Evolutionary conservation across 2,797 vertebrate species (phyloP).

Genomic region (Gephyroberyx darwinii): DNA sequence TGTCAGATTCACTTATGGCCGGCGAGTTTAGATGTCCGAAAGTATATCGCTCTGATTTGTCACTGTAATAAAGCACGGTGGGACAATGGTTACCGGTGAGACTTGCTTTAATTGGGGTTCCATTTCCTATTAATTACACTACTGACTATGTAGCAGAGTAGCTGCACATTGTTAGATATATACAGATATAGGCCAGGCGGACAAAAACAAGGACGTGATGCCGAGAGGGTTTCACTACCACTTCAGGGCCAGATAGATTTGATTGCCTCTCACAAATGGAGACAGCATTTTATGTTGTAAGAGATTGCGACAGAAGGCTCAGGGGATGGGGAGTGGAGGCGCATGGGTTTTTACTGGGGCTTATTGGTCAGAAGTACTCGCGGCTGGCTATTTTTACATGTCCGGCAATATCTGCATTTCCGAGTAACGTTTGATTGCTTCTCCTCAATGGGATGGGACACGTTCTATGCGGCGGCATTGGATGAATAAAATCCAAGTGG

Average conservation of each 20-base stretch:
- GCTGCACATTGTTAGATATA: too few species aligned
- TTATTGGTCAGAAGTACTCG: too few species aligned
- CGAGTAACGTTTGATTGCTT: too few species aligned
- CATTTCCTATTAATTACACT: background rate
- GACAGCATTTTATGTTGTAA: conserved; percentile 36
- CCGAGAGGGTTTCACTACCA: conserved; percentile 1
- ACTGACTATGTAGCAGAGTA: background rate
- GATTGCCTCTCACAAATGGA: conserved; percentile 30
- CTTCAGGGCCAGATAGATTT: conserved; percentile 12
- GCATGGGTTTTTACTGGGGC: background rate
- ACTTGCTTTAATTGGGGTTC: background rate
- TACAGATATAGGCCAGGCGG: background rate
- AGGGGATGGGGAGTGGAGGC: conserved; percentile 9
- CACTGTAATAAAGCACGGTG: background rate
- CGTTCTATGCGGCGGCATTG: too few species aligned
- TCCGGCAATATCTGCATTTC: too few species aligned
- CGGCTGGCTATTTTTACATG: too few species aligned
- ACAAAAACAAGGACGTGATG: conserved; percentile 18
- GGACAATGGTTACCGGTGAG: background rate
- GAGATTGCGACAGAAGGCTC: conserved; percentile 19
- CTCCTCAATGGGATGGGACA: too few species aligned
- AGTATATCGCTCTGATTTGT: background rate
- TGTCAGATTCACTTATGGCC: conserved; percentile 2
- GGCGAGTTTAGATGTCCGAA: background rate
- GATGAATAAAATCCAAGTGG: too few species aligned